Evolutionary conservation across 2,113 vertebrate genomes (phyloP), one percentile per base, ranked within the genome.

Genomic region (Campylomormyrus tamandua): DNA sequence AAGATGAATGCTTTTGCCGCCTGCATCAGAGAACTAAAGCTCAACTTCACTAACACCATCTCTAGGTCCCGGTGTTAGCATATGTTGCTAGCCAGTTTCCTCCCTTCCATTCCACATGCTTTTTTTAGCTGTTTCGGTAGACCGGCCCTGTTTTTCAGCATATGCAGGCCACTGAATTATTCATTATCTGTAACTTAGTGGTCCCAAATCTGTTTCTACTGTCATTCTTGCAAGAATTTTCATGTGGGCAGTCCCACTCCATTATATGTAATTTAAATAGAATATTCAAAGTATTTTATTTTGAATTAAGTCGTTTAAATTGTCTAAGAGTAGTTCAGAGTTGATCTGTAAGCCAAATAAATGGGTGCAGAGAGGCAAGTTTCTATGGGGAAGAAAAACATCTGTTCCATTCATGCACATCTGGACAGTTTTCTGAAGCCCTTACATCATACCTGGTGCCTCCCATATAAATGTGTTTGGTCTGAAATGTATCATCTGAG

Each of bases 341-440:
- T 35, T 74, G 27, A 35, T 27, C n/a, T 74, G 27, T 74, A 74
- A 74, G 66, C 27, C n/a, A 15, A 35, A 31, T 35, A 35, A 31
- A 35, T 74, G 27, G 66, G 66, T 74, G 66, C 13, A 5, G 66
- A 42, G 35, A 80, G 35, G 35, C 31, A 42, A 19, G 35, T 42
- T 80, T 80, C 74, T 42, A 80, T 80, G 6, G 31, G 35, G 35
- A 42, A 80, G 35, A 39, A 42, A 80, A 35, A 80, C 74, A 80
- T 80, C 74, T 80, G 74, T 80, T 80, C 74, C 74, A 19, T 80
- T 80, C 74, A 80, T 80, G 74, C 74, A 80, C 74, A 80, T 80
- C 74, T 80, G 74, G 74, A 80, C 74, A 42, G 35, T 80, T 42
- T 80, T 42, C 13, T 19, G 31, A 80, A 80, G 31, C 31, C 35